A percentile compares a stretch with the other conserved stretches of the same genome.
Evolutionary conservation across 2,113 vertebrate genomes (phyloP).

Genomic region (Spermophilus dauricus): DNA sequence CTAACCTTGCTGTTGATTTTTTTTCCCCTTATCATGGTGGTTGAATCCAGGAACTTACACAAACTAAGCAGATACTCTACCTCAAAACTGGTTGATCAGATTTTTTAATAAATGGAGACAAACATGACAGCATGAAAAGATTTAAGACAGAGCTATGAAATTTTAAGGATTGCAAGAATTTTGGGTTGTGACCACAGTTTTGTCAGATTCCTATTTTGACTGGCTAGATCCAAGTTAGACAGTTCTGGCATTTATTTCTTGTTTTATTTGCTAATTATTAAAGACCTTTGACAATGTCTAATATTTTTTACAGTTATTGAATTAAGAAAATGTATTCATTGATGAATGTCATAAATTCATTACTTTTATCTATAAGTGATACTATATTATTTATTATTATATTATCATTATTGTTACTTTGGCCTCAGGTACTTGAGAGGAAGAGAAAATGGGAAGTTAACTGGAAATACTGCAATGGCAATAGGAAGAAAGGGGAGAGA

Average conservation of each 20-base stretch:
- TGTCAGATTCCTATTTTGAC: constrained; percentile 27
- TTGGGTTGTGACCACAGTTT: not conserved
- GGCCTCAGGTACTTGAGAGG: not conserved
- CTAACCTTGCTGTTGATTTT: not conserved
- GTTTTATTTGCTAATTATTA: not conserved
- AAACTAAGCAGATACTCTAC: not conserved
- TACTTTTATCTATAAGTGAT: not conserved
- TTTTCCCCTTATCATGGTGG: not conserved
- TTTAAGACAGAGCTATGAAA: not conserved
- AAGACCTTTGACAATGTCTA: not conserved
- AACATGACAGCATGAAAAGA: not conserved
- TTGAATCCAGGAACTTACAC: not conserved
- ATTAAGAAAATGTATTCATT: not conserved
- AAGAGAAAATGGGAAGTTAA: not conserved
- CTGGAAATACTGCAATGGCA: not conserved
- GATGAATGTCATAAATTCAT: not conserved
- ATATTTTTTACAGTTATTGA: not conserved
- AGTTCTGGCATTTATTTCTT: not conserved
- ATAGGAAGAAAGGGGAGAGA: not conserved
- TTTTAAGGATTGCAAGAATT: not conserved
- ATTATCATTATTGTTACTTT: not conserved
- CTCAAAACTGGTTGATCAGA: not conserved
- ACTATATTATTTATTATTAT: not conserved
- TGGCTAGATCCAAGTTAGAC: not conserved
- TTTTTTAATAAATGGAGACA: not conserved